Evolutionary conservation across 2,888 invertebrate genomes (phyloP).

Genomic region (Herminia tarsipennalis): DNA sequence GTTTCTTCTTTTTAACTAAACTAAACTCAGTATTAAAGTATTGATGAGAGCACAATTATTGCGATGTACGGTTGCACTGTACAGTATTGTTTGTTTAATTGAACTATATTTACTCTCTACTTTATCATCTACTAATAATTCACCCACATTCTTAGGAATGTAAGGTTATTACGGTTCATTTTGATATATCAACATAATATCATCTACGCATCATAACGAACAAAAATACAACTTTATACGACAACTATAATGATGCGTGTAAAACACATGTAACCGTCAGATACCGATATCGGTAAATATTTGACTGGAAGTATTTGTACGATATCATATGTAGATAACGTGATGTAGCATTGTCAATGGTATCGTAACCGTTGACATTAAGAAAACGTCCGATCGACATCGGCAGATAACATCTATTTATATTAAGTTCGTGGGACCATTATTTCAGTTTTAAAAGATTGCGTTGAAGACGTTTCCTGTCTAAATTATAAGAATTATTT

Average conservation of each 20-base stretch:
- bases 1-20: too few relatives aligned
- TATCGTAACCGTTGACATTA: constrained; percentile 38
- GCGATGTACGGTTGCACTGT: too few relatives aligned
- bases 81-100: too few relatives aligned
- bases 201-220: constrained; percentile 5
- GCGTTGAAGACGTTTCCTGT: too few relatives aligned
- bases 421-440: constrained; percentile 15
- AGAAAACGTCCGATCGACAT: constrained; percentile 35
- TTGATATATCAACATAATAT: background rate
- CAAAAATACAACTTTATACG: constrained; percentile 30
- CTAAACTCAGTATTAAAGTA: too few relatives aligned
- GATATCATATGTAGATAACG: constrained; percentile 65
- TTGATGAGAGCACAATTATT: too few relatives aligned
- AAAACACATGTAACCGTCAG: constrained; percentile 64
- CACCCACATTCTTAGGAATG: too few relatives aligned
- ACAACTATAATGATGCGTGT: constrained; percentile 54
- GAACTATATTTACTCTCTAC: too few relatives aligned
- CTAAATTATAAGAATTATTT: too few relatives aligned
- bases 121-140: too few relatives aligned
- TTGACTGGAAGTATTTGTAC: constrained; percentile 60
- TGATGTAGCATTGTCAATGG: constrained; percentile 55
- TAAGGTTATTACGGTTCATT: background rate
- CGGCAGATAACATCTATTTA: constrained; percentile 26
- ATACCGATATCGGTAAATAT: constrained; percentile 64
- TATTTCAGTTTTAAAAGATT: constrained; percentile 11